A percentile compares a stretch with the other conserved stretches of the same genome.
Evolutionary conservation across 2,888 invertebrate species (phyloP).

Genomic region (Urechis unicinctus): DNA sequence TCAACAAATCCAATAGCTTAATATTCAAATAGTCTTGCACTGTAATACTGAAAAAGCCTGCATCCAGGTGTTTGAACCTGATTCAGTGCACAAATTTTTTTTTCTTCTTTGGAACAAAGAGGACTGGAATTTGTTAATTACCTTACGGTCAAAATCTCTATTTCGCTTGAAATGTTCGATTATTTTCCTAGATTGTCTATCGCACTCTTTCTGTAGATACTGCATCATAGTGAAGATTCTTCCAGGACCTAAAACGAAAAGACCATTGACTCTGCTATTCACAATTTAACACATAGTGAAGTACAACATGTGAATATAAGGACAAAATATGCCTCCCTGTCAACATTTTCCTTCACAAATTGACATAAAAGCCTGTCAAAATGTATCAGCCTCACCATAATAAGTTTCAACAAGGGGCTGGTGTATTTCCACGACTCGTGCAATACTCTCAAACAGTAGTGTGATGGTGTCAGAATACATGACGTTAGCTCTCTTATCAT

Average conservation of each 20-base stretch:
- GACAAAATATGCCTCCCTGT: too few species aligned
- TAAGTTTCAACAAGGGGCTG: conserved; percentile 83
- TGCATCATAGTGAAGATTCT: conserved; percentile 65
- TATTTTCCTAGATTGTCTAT: conserved; percentile 59
- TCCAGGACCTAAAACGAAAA: conserved; percentile 58
- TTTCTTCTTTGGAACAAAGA: too few species aligned
- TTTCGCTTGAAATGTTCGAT: conserved; percentile 68
- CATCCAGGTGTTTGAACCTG: too few species aligned
- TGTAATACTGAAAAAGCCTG: too few species aligned
- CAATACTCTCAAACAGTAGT: conserved; percentile 76
- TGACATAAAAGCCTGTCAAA: background rate
- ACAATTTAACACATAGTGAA: background rate
- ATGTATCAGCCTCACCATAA: conserved; percentile 59
- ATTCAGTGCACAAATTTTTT: too few species aligned
- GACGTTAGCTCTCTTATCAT: conserved; percentile 68
- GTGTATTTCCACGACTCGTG: conserved; percentile 75
- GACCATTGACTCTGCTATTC: too few species aligned
- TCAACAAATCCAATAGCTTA: too few species aligned
- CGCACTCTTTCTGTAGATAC: conserved; percentile 63
- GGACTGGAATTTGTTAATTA: conserved; percentile 29
- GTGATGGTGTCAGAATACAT: conserved; percentile 81
- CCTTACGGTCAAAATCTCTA: conserved; percentile 61
- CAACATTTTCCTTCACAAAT: background rate
- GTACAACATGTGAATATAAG: background rate
- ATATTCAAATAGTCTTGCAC: too few species aligned